Percentiles rank a stretch among this genome's conserved stretches.
Conservation (phyloP, 2,888 invertebrate species). For the Embidobia sp. region DNA sequence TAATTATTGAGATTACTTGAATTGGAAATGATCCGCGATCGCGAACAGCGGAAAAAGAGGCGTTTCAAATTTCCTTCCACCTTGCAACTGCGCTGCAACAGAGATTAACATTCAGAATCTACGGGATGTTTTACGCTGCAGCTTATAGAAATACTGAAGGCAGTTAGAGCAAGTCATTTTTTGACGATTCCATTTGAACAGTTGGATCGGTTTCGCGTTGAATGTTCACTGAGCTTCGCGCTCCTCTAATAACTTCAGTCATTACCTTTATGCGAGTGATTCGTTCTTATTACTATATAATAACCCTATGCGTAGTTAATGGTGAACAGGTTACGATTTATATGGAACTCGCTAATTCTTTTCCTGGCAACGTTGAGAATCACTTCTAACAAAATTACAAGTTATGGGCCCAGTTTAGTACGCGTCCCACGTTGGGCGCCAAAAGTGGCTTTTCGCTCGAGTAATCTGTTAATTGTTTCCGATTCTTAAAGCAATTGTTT, state of each 20-base stretch:
- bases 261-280: slow-evolving; percentile 56
- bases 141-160: slow-evolving; percentile 5
- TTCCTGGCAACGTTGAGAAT: slow-evolving; percentile 18
- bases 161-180: slow-evolving; percentile 11
- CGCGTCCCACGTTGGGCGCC: slow-evolving; percentile 8
- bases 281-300: slow-evolving; percentile 63
- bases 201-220: slow-evolving; percentile 33
- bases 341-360: slow-evolving; percentile 44
- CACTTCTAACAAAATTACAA: slow-evolving; percentile 38
- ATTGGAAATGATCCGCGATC: no score
- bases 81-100: neutral
- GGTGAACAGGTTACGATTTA: slow-evolving; percentile 53
- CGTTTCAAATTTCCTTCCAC: no score
- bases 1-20: no score
- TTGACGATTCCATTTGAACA: slow-evolving; percentile 39
- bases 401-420: slow-evolving; percentile 22
- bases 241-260: slow-evolving; percentile 34
- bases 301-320: slow-evolving; percentile 51
- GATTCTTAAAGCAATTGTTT: neutral
- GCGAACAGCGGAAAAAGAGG: neutral
- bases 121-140: neutral
- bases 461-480: slow-evolving; percentile 33
- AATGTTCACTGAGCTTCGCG: slow-evolving; percentile 30
- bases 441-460: neutral
- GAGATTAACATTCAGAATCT: slow-evolving; percentile 20